Conservation (phyloP, 2,113 vertebrate genomes). For the Chaenogobius annularis region DNA sequence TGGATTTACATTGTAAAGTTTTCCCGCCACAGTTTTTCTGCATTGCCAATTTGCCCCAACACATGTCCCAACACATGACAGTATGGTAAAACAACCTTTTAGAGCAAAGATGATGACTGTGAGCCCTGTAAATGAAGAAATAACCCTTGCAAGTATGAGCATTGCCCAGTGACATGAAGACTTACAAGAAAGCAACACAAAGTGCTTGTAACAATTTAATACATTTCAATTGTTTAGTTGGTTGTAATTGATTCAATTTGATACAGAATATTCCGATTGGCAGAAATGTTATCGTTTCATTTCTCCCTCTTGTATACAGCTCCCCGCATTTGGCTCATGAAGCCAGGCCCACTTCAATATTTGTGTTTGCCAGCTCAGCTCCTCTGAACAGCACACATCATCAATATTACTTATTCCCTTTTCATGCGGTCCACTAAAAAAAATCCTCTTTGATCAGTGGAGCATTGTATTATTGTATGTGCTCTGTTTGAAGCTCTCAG, state of each 20-base stretch:
- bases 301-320: constrained; percentile 14
- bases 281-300: constrained; percentile 11
- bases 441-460: constrained; percentile 56
- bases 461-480: constrained; percentile 47
- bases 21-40: too few relatives aligned
- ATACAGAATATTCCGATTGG: constrained; percentile 20
- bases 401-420: constrained; percentile 60
- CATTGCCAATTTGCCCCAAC: too few relatives aligned
- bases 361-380: constrained; percentile 38
- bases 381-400: constrained; percentile 50
- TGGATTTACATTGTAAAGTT: too few relatives aligned
- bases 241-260: constrained; percentile 5
- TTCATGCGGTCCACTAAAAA: constrained; percentile 46
- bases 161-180: too few relatives aligned
- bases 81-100: too few relatives aligned
- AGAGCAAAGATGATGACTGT: too few relatives aligned
- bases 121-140: too few relatives aligned
- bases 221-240: background rate
- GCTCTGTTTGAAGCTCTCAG: constrained; percentile 26
- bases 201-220: background rate
- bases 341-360: constrained; percentile 30
- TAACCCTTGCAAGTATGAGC: too few relatives aligned
- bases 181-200: background rate
- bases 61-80: too few relatives aligned
- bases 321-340: constrained; percentile 30